Evolutionary conservation across 53 echinoderm and acorn worm species (phyloP), one percentile per base, ranked within the genome.

Genomic region (Echinometra lucunter): DNA sequence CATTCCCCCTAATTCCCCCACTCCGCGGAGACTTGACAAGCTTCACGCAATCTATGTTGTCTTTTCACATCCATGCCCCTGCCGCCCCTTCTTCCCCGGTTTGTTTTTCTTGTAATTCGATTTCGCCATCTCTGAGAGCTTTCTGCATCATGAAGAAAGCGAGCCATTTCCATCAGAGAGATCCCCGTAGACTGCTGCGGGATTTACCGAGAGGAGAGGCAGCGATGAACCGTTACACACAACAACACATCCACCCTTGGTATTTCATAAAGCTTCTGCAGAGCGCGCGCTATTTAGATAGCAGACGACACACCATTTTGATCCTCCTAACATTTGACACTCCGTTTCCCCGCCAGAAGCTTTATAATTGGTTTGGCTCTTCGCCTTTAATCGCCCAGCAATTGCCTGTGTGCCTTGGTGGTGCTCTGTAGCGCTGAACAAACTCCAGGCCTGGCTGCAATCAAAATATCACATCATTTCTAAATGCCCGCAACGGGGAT

Each of bases 21-120:
- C 45, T 94, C 94, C 94, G 3, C 44, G 2, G 82, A 66, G 94
- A 94, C 58, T 63, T 19, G 44, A 44, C 93, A 10, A 34, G 56
- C 37, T 81, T 81, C 78, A 93, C 93, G 81, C 94, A 83, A 94
- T 58, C 94, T 94, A 94, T 94, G 94, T 94, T 94, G 94, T 94
- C 94, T 94, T 94, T 94, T 83, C 94, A 85, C 94, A 94, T 94
- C 94, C 94, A 44, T 58, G 58, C 94, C 85, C 42, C 85, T 15
- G 18, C 38, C 38, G 49, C 74, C 78, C 58, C 42, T 78, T 35
- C 57, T 83, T 82, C 28, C 63, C 58, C 63, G 17, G 82, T 82
- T 83, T 94, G 94, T 94, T 94, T 94, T 94, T 83, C 94, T 94
- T 94, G 94, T 94, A 94, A 94, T 94, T 94, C 45, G 94, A 94